Evolutionary conservation across 2,113 vertebrate genomes (phyloP).

Genomic region (Bostrychus sinensis): DNA sequence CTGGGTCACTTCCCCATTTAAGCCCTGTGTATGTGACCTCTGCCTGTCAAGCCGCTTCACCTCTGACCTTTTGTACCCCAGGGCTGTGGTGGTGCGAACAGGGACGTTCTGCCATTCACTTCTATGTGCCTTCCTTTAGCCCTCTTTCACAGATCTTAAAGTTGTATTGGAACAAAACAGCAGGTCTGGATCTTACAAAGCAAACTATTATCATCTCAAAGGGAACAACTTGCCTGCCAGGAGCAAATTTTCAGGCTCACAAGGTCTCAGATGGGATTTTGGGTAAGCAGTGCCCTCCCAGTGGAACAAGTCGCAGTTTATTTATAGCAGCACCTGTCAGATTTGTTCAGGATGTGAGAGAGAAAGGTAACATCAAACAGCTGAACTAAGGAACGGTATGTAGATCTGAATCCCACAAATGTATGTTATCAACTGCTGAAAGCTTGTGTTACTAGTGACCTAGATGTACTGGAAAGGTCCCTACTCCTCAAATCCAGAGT

Average conservation of each 20-base stretch:
- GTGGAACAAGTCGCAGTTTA: slow-evolving; percentile 23
- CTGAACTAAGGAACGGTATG: slow-evolving; percentile 44
- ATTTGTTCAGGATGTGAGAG: slow-evolving; percentile 23
- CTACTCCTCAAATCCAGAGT: slow-evolving; percentile 44
- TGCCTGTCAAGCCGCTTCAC: slow-evolving; percentile 40
- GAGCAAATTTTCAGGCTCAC: slow-evolving; percentile 21
- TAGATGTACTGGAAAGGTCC: slow-evolving; percentile 29
- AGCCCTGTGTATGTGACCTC: slow-evolving; percentile 42
- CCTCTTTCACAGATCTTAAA: slow-evolving; percentile 14
- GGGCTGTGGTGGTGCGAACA: slow-evolving; percentile 39
- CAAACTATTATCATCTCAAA: slow-evolving; percentile 15
- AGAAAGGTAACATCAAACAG: slow-evolving; percentile 46
- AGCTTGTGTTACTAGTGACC: slow-evolving; percentile 34
- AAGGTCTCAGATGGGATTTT: slow-evolving; percentile 23
- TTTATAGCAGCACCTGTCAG: slow-evolving; percentile 46
- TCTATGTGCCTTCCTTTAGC: slow-evolving; percentile 56
- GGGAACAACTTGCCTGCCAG: slow-evolving; percentile 10
- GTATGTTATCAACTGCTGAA: slow-evolving; percentile 28
- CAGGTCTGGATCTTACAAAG: background rate
- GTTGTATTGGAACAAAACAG: slow-evolving; percentile 5
- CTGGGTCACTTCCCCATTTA: slow-evolving; percentile 29
- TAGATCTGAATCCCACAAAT: slow-evolving; percentile 32
- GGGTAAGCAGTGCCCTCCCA: background rate
- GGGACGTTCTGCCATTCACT: slow-evolving; percentile 39
- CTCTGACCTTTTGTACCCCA: slow-evolving; percentile 47